Evolutionary conservation across 1,140 invertebrate genomes (phyloP).

Genomic region (Macrocentrus cingulum): DNA sequence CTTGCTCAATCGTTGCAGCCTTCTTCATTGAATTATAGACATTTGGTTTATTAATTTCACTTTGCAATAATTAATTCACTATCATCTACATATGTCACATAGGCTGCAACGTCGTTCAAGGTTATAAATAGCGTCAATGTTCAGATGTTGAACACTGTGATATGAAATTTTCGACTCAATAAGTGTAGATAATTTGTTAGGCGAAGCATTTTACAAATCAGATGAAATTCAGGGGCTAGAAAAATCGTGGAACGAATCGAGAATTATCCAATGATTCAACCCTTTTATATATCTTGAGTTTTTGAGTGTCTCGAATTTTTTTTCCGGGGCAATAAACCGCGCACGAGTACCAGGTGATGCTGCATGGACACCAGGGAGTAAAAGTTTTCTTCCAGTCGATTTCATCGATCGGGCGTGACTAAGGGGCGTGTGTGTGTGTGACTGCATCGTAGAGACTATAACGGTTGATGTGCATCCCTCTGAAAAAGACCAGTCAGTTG

Average conservation of each 20-base stretch:
- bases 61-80: not conserved
- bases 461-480: too few relatives aligned
- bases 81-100: too few relatives aligned
- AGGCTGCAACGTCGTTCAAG: too few relatives aligned
- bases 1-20: constrained; percentile 9
- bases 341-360: constrained; percentile 17
- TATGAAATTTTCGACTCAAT: not conserved
- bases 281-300: constrained; percentile 2
- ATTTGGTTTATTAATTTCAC: not conserved
- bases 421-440: not conserved
- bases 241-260: constrained; percentile 14
- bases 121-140: too few relatives aligned
- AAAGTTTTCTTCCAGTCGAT: constrained; percentile 42
- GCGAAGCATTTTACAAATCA: too few relatives aligned
- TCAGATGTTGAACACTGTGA: not conserved
- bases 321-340: not conserved
- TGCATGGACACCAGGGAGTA: constrained; percentile 2
- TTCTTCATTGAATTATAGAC: constrained; percentile 2
- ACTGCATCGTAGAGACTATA: too few relatives aligned
- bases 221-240: too few relatives aligned
- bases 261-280: constrained; percentile 19
- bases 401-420: constrained; percentile 43
- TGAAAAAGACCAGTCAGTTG: too few relatives aligned
- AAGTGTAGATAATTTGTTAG: too few relatives aligned
- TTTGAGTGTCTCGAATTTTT: not conserved